Base-by-base conservation (phyloP, 1,140 invertebrate species). In the Camponotus vicinus region DNA sequence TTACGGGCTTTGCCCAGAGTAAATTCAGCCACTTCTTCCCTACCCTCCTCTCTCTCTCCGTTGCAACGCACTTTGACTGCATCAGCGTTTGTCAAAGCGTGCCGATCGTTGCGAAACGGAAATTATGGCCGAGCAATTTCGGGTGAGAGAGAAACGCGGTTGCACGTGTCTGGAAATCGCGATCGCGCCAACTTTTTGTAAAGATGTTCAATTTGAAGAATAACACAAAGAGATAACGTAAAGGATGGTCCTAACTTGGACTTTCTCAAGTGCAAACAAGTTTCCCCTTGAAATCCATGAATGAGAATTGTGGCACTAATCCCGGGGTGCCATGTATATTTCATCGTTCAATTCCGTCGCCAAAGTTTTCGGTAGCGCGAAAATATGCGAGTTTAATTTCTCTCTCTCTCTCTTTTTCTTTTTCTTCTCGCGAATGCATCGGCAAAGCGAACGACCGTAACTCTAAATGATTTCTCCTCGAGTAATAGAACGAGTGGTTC, bases 401-500 rank as follows among this genome's bases (percentile, higher is more conserved):
- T 52, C 49, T 52, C 49, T 15, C 45, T 49, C 13, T 13, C 45
- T 49, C 42, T 45, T 9, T 13, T 1, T 11, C 42, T 49, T 11
- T 49, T 3, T 6, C 49, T 52, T 15, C 18, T 27, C 34, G 18
- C 45, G 37, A 40, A 27, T 32, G 59, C 42, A 40, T 34, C 40
- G 76, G 13, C 57, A 18, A 66, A n/a, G 59, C 5, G 32, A 57
- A 40, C 75, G 15, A 21, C 1, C 42, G 42, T 52, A 34, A 21
- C 76, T 66, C 61, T 27, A 64, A 78, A 78, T 78, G 42, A 78
- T 78, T 78, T 66, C 34, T 63, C 57, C 34, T 77, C 34, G 37
- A 45, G 37, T 77, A 32, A 77, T n/a, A 34, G 40, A 27, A 77
- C 13, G 55, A 63, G 55, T 34, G n/a, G 21, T 40, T 45, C 40